Conservation (phyloP, 2,888 invertebrate genomes). For the Malthinus seriepunctatus region DNA sequence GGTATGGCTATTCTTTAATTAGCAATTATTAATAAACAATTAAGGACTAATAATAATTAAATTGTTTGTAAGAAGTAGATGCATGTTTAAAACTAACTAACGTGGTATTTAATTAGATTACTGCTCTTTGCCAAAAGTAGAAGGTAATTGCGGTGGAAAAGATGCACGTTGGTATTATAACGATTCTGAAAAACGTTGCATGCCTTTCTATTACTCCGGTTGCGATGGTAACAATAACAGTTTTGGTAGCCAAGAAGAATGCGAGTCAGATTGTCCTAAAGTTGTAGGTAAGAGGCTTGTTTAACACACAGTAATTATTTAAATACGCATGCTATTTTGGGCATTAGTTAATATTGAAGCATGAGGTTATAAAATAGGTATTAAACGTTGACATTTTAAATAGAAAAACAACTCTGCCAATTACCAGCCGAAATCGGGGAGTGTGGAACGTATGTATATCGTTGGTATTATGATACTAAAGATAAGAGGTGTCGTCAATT, state of each 20-base stretch:
- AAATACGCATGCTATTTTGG: too few species aligned
- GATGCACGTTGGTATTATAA: conserved; percentile 87
- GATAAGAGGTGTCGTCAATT: conserved; percentile 77
- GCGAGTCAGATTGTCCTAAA: conserved; percentile 77
- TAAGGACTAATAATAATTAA: neutral
- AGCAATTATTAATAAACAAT: neutral
- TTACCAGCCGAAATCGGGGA: conserved; percentile 77
- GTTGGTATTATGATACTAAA: conserved; percentile 84
- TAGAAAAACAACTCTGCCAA: conserved; percentile 72
- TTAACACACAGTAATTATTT: neutral
- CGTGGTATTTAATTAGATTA: conserved; percentile 60
- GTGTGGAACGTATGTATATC: conserved; percentile 73
- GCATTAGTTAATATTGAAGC: neutral
- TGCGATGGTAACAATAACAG: conserved; percentile 90
- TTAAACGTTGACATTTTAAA: conserved; percentile 14
- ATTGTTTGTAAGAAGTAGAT: neutral
- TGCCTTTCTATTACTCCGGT: conserved; percentile 92
- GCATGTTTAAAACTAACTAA: conserved; percentile 30
- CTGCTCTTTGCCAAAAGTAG: conserved; percentile 73
- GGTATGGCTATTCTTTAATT: too few species aligned
- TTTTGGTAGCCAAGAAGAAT: conserved; percentile 74
- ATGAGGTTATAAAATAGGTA: neutral
- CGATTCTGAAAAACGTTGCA: conserved; percentile 79
- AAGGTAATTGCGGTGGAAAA: conserved; percentile 78
- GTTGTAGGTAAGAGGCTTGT: conserved; percentile 69